Evolutionary conservation across 2,888 invertebrate genomes (phyloP).

Genomic region (Cryptus viduatorius): DNA sequence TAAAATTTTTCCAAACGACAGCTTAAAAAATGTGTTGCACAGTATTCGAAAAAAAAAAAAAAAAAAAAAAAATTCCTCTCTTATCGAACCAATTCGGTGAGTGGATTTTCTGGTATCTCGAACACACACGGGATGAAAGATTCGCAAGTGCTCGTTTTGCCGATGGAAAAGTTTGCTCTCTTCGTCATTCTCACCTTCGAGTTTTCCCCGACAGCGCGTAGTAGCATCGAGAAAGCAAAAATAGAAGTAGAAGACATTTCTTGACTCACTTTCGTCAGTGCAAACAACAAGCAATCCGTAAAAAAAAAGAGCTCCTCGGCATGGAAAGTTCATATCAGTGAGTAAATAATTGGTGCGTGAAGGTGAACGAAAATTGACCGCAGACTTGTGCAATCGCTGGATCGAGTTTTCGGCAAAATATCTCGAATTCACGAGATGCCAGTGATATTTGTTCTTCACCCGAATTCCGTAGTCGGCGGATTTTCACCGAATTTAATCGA

Average conservation of each 20-base stretch:
- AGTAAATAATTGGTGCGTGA: too few relatives aligned
- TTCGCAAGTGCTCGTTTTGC: constrained; percentile 22
- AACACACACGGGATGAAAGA: not conserved
- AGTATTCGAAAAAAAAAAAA: not conserved
- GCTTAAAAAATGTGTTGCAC: not conserved
- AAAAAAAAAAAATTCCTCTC: constrained; percentile 28
- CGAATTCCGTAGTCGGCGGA: not conserved
- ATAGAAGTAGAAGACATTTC: not conserved
- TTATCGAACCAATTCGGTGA: constrained; percentile 57
- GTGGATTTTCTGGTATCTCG: constrained; percentile 55
- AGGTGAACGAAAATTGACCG: too few relatives aligned
- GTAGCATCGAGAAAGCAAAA: not conserved
- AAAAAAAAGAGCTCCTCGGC: not conserved
- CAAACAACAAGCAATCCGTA: not conserved
- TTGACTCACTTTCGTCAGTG: not conserved
- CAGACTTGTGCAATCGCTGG: not conserved
- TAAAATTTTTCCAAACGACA: too few relatives aligned
- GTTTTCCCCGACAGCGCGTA: constrained; percentile 22
- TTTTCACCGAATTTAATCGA: constrained; percentile 37
- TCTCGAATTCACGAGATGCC: not conserved
- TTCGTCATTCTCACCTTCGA: constrained; percentile 42
- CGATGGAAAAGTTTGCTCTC: constrained; percentile 46
- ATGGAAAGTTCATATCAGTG: too few relatives aligned
- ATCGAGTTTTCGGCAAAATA: not conserved
- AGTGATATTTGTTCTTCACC: not conserved